Conservation (phyloP, 2,113 vertebrate genomes). For the human (Homo sapiens) region DNA sequence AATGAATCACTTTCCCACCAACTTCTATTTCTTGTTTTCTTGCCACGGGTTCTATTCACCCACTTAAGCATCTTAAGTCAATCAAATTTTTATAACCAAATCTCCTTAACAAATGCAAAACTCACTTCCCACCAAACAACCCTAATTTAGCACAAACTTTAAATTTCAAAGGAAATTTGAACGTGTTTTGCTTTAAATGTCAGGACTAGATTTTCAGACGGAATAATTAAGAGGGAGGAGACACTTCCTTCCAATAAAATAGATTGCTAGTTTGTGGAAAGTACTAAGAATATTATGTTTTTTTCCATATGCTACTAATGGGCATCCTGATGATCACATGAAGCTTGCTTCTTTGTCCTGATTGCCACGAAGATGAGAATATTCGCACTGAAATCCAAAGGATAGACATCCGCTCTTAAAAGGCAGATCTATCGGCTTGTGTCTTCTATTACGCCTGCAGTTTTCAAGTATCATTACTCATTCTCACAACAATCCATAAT, state of each 20-base stretch:
- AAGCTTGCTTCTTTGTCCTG: neutral
- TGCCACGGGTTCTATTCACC: slow-evolving; percentile 42
- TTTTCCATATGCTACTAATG: neutral
- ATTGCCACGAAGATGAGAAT: neutral
- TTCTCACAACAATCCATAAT: neutral
- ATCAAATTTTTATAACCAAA: slow-evolving; percentile 64
- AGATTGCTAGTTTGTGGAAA: slow-evolving; percentile 34
- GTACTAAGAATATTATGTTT: slow-evolving; percentile 21
- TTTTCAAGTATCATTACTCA: neutral
- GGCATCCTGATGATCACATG: neutral
- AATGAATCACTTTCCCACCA: slow-evolving; percentile 10
- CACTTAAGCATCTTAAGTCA: slow-evolving; percentile 58
- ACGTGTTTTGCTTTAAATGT: slow-evolving; percentile 68
- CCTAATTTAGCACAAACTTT: slow-evolving; percentile 72
- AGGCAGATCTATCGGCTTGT: neutral
- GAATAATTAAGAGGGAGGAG: slow-evolving; percentile 72
- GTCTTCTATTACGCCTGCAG: neutral
- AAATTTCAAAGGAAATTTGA: slow-evolving; percentile 73
- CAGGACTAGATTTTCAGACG: slow-evolving; percentile 67
- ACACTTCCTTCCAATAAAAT: slow-evolving; percentile 60
- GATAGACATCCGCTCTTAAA: neutral
- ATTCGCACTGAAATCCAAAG: neutral
- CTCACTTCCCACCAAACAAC: slow-evolving; percentile 70
- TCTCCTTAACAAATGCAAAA: slow-evolving; percentile 65
- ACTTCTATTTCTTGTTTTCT: neutral